A percentile compares a stretch with the other conserved stretches of the same genome.
Evolutionary conservation across 2,888 invertebrate species (phyloP).

Genomic region (Drosophila macrospina): DNA sequence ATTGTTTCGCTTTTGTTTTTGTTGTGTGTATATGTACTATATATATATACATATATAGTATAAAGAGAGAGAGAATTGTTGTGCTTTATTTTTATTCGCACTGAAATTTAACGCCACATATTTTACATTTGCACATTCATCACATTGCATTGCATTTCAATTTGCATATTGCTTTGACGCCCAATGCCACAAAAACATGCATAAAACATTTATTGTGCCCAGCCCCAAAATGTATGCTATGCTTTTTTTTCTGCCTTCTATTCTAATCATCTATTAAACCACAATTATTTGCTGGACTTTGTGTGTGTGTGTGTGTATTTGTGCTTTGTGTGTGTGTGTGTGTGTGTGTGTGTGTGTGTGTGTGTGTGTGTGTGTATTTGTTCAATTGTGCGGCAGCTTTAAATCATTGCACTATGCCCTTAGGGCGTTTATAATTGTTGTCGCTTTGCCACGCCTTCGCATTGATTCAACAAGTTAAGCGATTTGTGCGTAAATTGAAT

Average conservation of each 20-base stretch:
- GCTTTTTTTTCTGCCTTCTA: conserved; percentile 40
- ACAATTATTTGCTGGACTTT: conserved; percentile 59
- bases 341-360: not conserved
- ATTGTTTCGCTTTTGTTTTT: conserved; percentile 40
- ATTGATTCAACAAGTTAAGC: conserved; percentile 55
- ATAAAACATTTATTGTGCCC: conserved; percentile 45
- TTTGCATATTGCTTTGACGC: conserved; percentile 60
- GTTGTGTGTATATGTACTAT: conserved; percentile 22
- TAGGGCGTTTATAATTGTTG: conserved; percentile 69
- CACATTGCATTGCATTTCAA: conserved; percentile 66
- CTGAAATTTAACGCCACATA: conserved; percentile 80
- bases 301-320: not conserved
- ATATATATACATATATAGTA: not conserved
- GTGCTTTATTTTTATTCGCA: conserved; percentile 55
- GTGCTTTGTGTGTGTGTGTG: too few relatives aligned
- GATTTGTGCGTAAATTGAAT: conserved; percentile 50
- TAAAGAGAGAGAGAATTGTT: too few relatives aligned
- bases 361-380: conserved; percentile 15
- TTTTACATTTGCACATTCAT: conserved; percentile 76
- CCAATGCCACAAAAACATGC: conserved; percentile 30
- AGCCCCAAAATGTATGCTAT: conserved; percentile 46
- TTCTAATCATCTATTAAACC: conserved; percentile 72
- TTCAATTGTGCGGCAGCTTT: conserved; percentile 35
- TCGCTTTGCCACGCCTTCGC: conserved; percentile 44
- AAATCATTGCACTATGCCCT: conserved; percentile 68